Percentiles rank a stretch among this genome's conserved stretches.
Conservation (phyloP, 2,888 invertebrate species). For the Melolontha melolontha region DNA sequence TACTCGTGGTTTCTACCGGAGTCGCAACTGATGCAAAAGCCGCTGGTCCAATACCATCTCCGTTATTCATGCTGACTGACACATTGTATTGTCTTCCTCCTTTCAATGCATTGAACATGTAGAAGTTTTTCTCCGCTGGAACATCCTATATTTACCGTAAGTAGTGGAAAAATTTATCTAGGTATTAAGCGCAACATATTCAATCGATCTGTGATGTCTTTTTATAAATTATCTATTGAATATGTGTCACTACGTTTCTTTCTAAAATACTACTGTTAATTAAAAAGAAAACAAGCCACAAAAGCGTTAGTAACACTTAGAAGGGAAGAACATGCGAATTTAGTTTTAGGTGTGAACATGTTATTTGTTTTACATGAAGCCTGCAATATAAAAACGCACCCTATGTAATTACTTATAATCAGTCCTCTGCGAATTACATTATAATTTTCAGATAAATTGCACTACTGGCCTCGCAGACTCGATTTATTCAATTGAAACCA, state of each 20-base stretch:
- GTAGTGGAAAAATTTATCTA: conserved; percentile 18
- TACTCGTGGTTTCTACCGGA: conserved; percentile 75
- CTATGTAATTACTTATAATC: no score
- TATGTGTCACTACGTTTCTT: conserved; percentile 2
- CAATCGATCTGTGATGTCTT: background rate
- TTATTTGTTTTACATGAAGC: no score
- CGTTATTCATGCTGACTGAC: conserved; percentile 84
- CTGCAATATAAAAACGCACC: no score
- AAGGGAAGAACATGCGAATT: conserved; percentile 2
- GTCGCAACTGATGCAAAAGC: conserved; percentile 76
- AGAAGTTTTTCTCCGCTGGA: conserved; percentile 77
- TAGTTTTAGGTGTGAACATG: conserved; percentile 6
- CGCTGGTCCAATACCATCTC: conserved; percentile 82
- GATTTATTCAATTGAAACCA: no score
- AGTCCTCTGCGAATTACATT: no score
- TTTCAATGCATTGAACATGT: conserved; percentile 81
- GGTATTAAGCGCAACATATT: conserved; percentile 10
- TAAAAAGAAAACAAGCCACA: conserved; percentile 30
- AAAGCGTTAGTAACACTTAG: conserved; percentile 38
- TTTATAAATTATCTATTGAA: background rate
- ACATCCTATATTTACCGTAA: conserved; percentile 72
- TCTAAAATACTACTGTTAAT: background rate
- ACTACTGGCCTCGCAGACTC: no score
- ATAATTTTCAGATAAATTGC: no score
- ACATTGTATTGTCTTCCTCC: conserved; percentile 81